Evolutionary conservation across 2,113 vertebrate species (phyloP).

Genomic region (Chunga burmeisteri): DNA sequence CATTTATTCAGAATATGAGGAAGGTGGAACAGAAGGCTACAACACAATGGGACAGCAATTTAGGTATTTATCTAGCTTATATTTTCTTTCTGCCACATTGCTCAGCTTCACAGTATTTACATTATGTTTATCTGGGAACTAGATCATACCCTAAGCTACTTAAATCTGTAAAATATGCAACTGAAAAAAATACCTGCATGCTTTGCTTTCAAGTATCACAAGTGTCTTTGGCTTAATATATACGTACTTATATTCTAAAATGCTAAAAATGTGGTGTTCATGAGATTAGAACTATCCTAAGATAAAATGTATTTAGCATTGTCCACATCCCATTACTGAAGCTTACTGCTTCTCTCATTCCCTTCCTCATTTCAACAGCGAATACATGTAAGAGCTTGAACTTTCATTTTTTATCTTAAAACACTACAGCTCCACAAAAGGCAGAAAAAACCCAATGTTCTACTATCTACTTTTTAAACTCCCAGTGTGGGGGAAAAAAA

Average conservation of each 20-base stretch:
- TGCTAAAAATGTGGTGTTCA: background rate
- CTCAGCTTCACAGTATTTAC: background rate
- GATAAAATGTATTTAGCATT: background rate
- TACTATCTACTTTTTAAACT: background rate
- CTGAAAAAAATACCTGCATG: background rate
- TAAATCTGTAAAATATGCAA: background rate
- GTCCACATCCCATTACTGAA: background rate
- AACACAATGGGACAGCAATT: background rate
- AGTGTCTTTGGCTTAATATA: background rate
- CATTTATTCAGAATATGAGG: background rate
- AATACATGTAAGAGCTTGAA: background rate
- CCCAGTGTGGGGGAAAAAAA: accelerated
- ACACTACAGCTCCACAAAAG: background rate
- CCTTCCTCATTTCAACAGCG: background rate
- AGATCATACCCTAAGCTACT: background rate
- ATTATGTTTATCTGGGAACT: background rate
- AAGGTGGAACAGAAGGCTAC: background rate
- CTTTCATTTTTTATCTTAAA: background rate
- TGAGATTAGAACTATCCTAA: background rate
- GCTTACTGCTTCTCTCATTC: background rate
- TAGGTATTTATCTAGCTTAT: background rate
- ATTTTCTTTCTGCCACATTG: background rate
- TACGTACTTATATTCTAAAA: background rate
- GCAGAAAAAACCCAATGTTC: background rate
- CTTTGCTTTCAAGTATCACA: background rate